Base-by-base conservation (phyloP, 2,888 invertebrate species). In the Crossocerus cetratus region DNA sequence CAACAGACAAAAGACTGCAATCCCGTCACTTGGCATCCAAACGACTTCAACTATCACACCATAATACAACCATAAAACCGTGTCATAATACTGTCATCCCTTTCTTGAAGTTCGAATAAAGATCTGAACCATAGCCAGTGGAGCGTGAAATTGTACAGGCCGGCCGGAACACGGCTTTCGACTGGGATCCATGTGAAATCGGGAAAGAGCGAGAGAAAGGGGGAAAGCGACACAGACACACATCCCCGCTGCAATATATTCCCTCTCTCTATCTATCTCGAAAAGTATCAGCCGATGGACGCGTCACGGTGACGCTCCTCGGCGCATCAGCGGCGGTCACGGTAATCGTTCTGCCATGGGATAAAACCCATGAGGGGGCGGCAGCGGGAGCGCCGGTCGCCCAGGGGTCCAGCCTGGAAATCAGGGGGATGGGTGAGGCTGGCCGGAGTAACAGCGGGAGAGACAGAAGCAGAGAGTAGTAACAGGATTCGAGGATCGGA, bases 401-500 rank as follows among this genome's bases (percentile, higher is more conserved):
- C 54, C 23, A n/a, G 13, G 58, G n/a, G 43, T n/a, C n/a, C n/a
- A 4, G n/a, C 3, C 43, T 8, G 43, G 13, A 13, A 43, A 43
- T 5, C 5, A 43, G 43, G 43, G 13, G 43, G 13, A 13, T 43
- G 5, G 43, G 43, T 43, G 43, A 13, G 43, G 43, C 13, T 43
- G 20, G 11, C 13, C 56, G 65, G 5, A 60, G 20, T n/a, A 55
- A 21, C 42, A 13, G n/a, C 42, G 44, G 54, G 14, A 44, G 16
- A 20, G 18, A 21, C 22, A 53, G 45, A 45, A 32, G 3, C 16
- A 42, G 56, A 14, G 58, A 53, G 60, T 71, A 62, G 65, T 77
- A 80, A 80, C 74, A 65, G 80, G 78, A 76, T 76, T 82, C 76
- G 81, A 80, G 82, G 80, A 81, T 84, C 81, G 80, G 80, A 80